Base-by-base conservation (phyloP, 64 coral and sea anemone species). In the Hydrozoanthus tunicans region DNA sequence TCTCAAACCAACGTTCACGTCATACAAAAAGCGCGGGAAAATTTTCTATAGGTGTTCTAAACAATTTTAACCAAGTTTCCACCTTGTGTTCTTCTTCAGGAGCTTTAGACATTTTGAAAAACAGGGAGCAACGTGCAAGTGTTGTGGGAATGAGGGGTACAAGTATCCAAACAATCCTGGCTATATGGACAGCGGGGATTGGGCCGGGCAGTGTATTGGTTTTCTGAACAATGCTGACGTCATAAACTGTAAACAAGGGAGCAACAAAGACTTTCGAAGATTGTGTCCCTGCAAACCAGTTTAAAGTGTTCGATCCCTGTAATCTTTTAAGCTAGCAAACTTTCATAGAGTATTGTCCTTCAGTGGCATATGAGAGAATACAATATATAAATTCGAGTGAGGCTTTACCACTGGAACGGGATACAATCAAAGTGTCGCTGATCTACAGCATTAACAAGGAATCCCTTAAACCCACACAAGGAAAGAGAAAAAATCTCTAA, bases 241-340 rank as follows among this genome's bases (percentile, higher is more conserved):
- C 12, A 53, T 79, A 51, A 79, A 58, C 77, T 79, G 77, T n/a
- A n/a, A 79, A 15, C 8, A 11, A 56, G 54, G 7, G n/a, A n/a
- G 53, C 13, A 57, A 79, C 54, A 17, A 17, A 72, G 4, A 57
- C 77, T 57, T 56, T 79, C 52, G 53, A 79, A 10, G 77, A 57
- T 57, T 79, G 52, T 79, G 77, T 57, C 53, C 77, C 12, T 79
- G 77, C 54, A 79, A 79, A 25, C 69, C 69, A 66, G 64, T 66
- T 66, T 66, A 66, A 66, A 66, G 64, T 66, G 64, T 66, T 66
- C 20, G 64, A 66, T 9, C 64, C 64, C 64, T 66, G 64, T 66
- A 66, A 66, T 66, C 64, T 66, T 66, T 66, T 66, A 66, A 66
- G 64, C 64, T 66, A 13, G n/a, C 64, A 66, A 66, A 66, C 64